Percentiles rank a stretch among this genome's conserved stretches.
These are phyloP conservation scores for Carollia perspicillata DNA, from an alignment of 2,113 vertebrate species.

Conservation along the genomic window DNA sequence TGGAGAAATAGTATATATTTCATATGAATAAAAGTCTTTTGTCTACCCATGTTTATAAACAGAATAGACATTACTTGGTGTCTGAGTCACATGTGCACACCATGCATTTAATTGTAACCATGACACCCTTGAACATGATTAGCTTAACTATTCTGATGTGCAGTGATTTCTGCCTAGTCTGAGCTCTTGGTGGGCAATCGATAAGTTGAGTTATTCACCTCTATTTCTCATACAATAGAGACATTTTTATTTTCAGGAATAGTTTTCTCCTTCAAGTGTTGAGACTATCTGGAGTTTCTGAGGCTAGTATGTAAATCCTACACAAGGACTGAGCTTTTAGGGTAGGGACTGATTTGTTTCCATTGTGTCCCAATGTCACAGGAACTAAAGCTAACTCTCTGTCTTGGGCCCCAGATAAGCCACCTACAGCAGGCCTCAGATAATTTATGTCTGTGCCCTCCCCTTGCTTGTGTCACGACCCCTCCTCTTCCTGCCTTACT, in stretches of 20 bases:
- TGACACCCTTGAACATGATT: background rate
- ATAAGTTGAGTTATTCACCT: background rate
- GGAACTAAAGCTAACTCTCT: too few species aligned
- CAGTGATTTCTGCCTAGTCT: background rate
- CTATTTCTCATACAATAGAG: background rate
- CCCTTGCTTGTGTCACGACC: too few species aligned
- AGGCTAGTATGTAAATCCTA: background rate
- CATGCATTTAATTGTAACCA: background rate
- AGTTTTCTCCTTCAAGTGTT: background rate
- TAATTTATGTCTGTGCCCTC: too few species aligned
- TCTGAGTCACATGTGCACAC: background rate
- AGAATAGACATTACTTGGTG: background rate
- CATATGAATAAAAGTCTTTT: background rate
- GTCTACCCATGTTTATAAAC: background rate
- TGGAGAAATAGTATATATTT: background rate
- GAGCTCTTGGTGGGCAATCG: background rate
- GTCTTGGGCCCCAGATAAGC: too few species aligned
- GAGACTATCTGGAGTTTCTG: background rate
- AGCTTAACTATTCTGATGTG: background rate
- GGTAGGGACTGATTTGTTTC: background rate
- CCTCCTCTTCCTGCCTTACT: too few species aligned
- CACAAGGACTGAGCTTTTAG: background rate
- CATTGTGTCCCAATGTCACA: background rate
- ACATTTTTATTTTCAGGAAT: conserved; percentile 13
- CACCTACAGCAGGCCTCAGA: too few species aligned